Base-by-base conservation (phyloP, 2,797 vertebrate genomes). In the Geotria australis region DNA sequence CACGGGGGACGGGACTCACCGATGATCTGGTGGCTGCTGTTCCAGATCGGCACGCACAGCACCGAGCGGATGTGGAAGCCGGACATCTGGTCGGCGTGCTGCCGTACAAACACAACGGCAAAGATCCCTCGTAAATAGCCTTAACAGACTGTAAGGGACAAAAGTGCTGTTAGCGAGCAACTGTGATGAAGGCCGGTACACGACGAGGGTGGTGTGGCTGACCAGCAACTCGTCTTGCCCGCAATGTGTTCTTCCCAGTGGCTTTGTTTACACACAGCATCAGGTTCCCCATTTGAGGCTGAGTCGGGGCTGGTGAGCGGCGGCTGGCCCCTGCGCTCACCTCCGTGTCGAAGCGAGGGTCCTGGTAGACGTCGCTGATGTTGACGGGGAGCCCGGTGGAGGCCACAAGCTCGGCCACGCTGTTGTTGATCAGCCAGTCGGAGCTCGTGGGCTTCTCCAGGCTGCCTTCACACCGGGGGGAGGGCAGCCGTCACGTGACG, bases 31-130 rank as follows among this genome's bases (percentile, higher is more conserved):
- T 98, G 91, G 66, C 73, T 86, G 72, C 83, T 93, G 71, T 98
- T 96, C 91, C 91, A 98, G 68, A 98, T 98, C 46, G 91, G 88
- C 64, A 98, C 91, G 64, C 89, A 98, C 58, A 98, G 78, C 66
- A 98, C 85, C 45, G 91, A 95, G 63, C 84, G 79, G 67, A 91
- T 95, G 60, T 96, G 91, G 70, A 95, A 98, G 62, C 89, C 85
- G 53, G 85, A 85, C 70, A 98, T 86, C 70, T 94, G 91, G 66
- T 96, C 86, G 57, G 81, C 89, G 86, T 96, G 63, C 63, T 55
- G 51, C 3, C n/a, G 5, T 5, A 24, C 24, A 38, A 24, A 38
- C 24, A 24, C 4, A 38, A n/a, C n/a, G n/a, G n/a, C n/a, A n/a
- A n/a, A n/a, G n/a, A n/a, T n/a, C n/a, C n/a, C n/a, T n/a, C n/a